Evolutionary conservation across 1,140 invertebrate species (phyloP).

Genomic region (Vanessa atalanta): DNA sequence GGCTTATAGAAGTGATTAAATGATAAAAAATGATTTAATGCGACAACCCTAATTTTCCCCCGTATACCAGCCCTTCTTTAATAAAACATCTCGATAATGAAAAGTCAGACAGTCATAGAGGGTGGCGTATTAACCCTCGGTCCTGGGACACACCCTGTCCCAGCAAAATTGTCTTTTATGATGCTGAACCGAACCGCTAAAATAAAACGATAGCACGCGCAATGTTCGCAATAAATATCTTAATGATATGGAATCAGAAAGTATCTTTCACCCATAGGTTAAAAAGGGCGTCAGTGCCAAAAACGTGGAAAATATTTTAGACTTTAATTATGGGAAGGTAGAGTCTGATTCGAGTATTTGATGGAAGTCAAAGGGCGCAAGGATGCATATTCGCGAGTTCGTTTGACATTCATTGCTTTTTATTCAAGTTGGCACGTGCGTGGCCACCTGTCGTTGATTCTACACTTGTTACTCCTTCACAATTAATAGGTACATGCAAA

Average conservation of each 20-base stretch:
- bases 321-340: slow-evolving; percentile 45
- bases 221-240: slow-evolving; percentile 75
- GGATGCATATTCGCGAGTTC: slow-evolving; percentile 53
- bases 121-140: slow-evolving; percentile 74
- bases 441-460: slow-evolving; percentile 75
- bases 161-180: slow-evolving; percentile 64
- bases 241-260: slow-evolving; percentile 80
- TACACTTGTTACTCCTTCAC: slow-evolving; percentile 53
- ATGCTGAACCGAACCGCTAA: slow-evolving; percentile 53
- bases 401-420: slow-evolving; percentile 80
- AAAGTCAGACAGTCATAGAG: slow-evolving; percentile 79
- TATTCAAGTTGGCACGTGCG: slow-evolving; percentile 75
- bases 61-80: slow-evolving; percentile 67
- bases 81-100: slow-evolving; percentile 82
- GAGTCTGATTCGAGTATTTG: slow-evolving; percentile 41
- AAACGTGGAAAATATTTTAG: slow-evolving; percentile 35
- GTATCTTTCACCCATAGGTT: slow-evolving; percentile 56
- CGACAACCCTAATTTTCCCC: slow-evolving; percentile 64
- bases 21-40: background rate
- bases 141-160: slow-evolving; percentile 27
- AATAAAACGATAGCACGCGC: slow-evolving; percentile 59
- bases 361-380: slow-evolving; percentile 35
- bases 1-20: background rate
- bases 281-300: slow-evolving; percentile 49
- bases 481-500: slow-evolving; percentile 43